These are phyloP conservation scores for Clarias gariepinus DNA, from an alignment of 2,113 vertebrate species.

Conservation along the genomic window DNA sequence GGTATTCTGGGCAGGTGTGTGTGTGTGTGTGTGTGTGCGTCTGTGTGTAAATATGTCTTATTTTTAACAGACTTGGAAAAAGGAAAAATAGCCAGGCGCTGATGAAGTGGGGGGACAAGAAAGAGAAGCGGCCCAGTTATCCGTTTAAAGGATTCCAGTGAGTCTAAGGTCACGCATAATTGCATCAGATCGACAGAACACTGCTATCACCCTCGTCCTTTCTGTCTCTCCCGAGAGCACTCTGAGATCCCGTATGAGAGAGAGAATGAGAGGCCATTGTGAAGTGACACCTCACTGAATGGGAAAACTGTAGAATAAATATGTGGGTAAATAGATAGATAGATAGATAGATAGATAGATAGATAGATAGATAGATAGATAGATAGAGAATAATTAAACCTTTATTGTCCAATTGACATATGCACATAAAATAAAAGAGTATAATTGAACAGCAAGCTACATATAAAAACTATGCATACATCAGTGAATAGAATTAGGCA, in stretches of 20 bases:
- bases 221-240: constrained; percentile 3
- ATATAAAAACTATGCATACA: neutral
- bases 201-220: constrained; percentile 10
- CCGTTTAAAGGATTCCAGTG: constrained; percentile 30
- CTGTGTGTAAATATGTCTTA: constrained; percentile 6
- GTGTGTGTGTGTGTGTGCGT: constrained; percentile 19
- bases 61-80: neutral
- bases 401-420: neutral
- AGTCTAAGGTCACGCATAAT: constrained; percentile 41
- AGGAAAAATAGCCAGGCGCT: neutral
- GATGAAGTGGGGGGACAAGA: neutral
- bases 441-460: neutral
- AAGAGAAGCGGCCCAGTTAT: constrained; percentile 27
- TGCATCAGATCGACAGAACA: constrained; percentile 27
- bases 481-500: neutral
- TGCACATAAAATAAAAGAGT: neutral
- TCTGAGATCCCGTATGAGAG: neutral
- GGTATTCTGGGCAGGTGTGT: neutral
- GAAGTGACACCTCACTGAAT: neutral
- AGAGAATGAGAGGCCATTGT: constrained; percentile 1
- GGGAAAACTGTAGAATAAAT: neutral
- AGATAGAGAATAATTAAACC: neutral
- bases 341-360: too few species aligned
- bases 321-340: neutral
- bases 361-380: too few species aligned